A percentile compares a stretch with the other conserved stretches of the same genome.
These are phyloP conservation scores for Macrosoma leucophasiata DNA, from an alignment of 2,888 invertebrate genomes.

Conservation along the genomic window DNA sequence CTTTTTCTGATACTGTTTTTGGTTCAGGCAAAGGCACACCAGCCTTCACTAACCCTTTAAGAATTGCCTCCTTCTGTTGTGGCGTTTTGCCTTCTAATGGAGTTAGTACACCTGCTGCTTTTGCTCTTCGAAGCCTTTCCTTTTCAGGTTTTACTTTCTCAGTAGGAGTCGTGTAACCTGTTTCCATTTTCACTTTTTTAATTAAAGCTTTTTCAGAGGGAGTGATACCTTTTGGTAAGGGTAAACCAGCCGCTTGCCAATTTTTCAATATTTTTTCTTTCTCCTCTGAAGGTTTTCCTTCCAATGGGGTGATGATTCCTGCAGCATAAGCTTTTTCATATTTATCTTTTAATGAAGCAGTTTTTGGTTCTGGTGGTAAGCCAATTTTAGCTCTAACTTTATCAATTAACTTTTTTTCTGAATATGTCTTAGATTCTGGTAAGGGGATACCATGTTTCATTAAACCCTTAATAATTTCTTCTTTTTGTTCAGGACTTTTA, in stretches of 20 bases:
- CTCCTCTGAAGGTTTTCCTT: conserved; percentile 29
- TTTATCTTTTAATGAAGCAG: conserved; percentile 25
- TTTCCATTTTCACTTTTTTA: too few species aligned
- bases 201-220: conserved; percentile 27
- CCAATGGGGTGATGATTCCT: conserved; percentile 31
- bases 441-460: conserved; percentile 25
- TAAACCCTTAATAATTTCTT: conserved; percentile 28
- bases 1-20: conserved; percentile 27
- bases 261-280: conserved; percentile 33
- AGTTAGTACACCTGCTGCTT: conserved; percentile 28
- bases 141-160: conserved; percentile 16
- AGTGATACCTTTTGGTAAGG: conserved; percentile 32
- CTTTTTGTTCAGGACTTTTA: conserved; percentile 30
- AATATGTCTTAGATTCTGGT: conserved; percentile 30
- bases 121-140: conserved; percentile 28
- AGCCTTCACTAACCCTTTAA: conserved; percentile 23
- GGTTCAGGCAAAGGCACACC: conserved; percentile 28
- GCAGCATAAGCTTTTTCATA: conserved; percentile 24
- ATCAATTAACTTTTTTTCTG: conserved; percentile 30
- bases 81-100: conserved; percentile 28
- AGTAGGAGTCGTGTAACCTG: conserved; percentile 9
- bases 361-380: conserved; percentile 32
- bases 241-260: conserved; percentile 27
- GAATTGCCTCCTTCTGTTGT: conserved; percentile 30
- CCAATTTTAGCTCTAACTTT: conserved; percentile 30